These are phyloP conservation scores for Ruditapes philippinarum DNA, from an alignment of 1,140 invertebrate species.

Conservation along the genomic window DNA sequence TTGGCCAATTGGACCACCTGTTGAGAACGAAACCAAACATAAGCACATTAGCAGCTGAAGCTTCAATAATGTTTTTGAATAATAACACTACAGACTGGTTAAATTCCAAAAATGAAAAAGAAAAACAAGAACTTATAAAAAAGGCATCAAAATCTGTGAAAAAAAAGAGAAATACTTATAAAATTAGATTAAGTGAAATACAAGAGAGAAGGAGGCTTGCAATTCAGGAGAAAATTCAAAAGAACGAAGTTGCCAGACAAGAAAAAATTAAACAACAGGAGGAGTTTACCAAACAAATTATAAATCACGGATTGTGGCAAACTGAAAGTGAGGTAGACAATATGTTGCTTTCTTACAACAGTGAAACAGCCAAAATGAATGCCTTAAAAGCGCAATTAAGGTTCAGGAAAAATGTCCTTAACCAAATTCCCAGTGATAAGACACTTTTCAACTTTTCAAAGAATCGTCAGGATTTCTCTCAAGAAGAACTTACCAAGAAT, in stretches of 20 bases:
- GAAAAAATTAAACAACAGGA: constrained; percentile 16
- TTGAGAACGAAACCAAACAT: constrained; percentile 53
- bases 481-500: constrained; percentile 15
- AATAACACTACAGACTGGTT: constrained; percentile 56
- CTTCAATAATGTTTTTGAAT: constrained; percentile 53
- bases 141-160: constrained; percentile 34
- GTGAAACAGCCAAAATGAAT: neutral
- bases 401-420: constrained; percentile 36
- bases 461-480: neutral
- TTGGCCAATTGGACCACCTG: constrained; percentile 47
- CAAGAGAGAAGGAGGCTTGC: neutral
- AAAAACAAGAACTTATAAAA: neutral
- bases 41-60: constrained; percentile 34
- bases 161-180: constrained; percentile 2
- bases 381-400: constrained; percentile 36
- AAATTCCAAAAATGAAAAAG: constrained; percentile 13
- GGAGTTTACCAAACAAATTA: constrained; percentile 3
- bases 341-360: neutral
- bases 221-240: constrained; percentile 19
- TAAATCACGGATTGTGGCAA: constrained; percentile 35
- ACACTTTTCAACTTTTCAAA: neutral
- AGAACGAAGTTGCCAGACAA: neutral
- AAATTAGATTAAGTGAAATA: constrained; percentile 30
- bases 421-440: constrained; percentile 3
- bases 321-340: neutral